A percentile compares a stretch with the other conserved stretches of the same genome.
Evolutionary conservation across 2,113 vertebrate genomes (phyloP).

Genomic region (Alligator sinensis): DNA sequence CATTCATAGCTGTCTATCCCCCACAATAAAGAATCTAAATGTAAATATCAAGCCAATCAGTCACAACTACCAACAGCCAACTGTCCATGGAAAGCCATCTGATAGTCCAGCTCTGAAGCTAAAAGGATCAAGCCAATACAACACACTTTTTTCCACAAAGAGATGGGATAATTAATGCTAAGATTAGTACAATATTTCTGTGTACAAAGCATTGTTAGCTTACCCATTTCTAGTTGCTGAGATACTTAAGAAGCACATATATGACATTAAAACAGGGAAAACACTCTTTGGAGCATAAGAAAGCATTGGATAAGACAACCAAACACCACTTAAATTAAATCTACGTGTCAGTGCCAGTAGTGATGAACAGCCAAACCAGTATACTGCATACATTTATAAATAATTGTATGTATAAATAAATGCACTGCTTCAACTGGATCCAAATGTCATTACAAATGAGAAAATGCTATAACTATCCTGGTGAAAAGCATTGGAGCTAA

Average conservation of each 20-base stretch:
- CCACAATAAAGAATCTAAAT: slow-evolving; percentile 71
- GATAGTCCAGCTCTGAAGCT: slow-evolving; percentile 67
- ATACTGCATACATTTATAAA: slow-evolving; percentile 41
- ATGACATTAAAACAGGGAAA: slow-evolving; percentile 43
- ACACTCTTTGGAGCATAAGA: slow-evolving; percentile 75
- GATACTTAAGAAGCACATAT: slow-evolving; percentile 50
- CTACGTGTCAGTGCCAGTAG: slow-evolving; percentile 42
- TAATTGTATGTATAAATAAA: slow-evolving; percentile 41
- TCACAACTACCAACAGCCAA: slow-evolving; percentile 56
- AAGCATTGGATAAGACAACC: slow-evolving; percentile 53
- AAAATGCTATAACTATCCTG: slow-evolving; percentile 58
- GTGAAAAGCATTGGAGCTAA: slow-evolving; percentile 59
- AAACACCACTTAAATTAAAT: slow-evolving; percentile 55
- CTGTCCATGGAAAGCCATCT: neutral
- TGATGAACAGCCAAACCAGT: slow-evolving; percentile 57
- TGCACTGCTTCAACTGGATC: slow-evolving; percentile 32
- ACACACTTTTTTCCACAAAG: slow-evolving; percentile 58
- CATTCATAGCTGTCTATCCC: slow-evolving; percentile 81
- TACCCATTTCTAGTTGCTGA: neutral
- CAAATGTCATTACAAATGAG: slow-evolving; percentile 32
- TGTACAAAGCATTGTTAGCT: slow-evolving; percentile 68
- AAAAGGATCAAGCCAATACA: slow-evolving; percentile 9
- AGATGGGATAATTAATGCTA: slow-evolving; percentile 52
- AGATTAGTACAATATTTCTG: slow-evolving; percentile 57
- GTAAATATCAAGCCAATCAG: slow-evolving; percentile 58